Evolutionary conservation across 2,888 invertebrate species (phyloP), one percentile per base, ranked within the genome.

Genomic region (Nudaria mundana): DNA sequence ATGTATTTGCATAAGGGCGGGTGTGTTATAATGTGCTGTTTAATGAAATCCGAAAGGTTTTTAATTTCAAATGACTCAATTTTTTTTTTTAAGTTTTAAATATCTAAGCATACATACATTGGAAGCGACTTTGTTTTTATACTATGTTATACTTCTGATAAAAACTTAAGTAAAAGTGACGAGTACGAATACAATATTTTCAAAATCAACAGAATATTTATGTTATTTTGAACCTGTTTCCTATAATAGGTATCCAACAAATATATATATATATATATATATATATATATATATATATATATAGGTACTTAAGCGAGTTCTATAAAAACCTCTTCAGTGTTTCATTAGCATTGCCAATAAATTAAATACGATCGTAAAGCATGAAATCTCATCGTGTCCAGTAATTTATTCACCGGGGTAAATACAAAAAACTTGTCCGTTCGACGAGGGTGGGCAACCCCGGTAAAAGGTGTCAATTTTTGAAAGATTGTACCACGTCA

Each of bases 401-500:
- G 74, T 87, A 88, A 88, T 87, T 78, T 87, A 87, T 87, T 86
- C 87, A 86, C 76, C 72, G 70, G 64, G 55, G 56, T 67, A 69
- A 81, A 82, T 77, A 81, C 81, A 81, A 85, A 85, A 85, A 84
- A 83, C 81, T 82, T 85, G 83, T 81, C 68, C 78, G 63, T 70
- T 69, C 55, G 66, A 64, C 65, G 53, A 56, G 57, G 62, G 68
- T 70, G 76, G 72, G 70, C 68, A 63, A 66, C 74, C 75, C 63
- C 63, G 69, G 66, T 68, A 80, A 81, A 82, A 84, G 85, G 86
- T 87, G 87, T 88, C 87, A 88, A 87, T 87, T 88, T 87, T 87
- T 88, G 87, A 88, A 88, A 88, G 87, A 88, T 88, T 86, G 87
- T 75, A 73, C 75, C 80, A 55, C 80, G 83, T 84, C 87, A 87